A percentile compares a stretch with the other conserved stretches of the same genome.
These are phyloP conservation scores for Tragelaphus strepsiceros DNA, from an alignment of 2,113 vertebrate species.

Conservation along the genomic window DNA sequence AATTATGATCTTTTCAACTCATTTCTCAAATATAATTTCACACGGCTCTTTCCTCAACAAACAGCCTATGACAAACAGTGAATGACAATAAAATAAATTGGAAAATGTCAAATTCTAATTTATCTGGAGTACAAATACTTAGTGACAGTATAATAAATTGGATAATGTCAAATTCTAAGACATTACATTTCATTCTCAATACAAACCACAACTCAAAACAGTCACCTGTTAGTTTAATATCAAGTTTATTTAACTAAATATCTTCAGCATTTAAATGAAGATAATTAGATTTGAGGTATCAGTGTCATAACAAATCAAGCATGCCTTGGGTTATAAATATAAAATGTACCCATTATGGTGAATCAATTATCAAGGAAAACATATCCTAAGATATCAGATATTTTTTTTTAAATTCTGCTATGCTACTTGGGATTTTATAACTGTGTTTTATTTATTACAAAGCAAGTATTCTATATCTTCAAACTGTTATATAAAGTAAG, in stretches of 20 bases:
- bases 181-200: neutral
- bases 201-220: neutral
- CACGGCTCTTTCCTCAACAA: neutral
- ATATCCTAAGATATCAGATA: neutral
- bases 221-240: neutral
- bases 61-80: neutral
- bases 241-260: neutral
- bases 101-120: neutral
- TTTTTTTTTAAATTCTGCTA: conserved; percentile 24
- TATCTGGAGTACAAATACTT: neutral
- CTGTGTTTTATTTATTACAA: conserved; percentile 20
- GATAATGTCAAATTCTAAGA: neutral
- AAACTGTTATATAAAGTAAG: conserved; percentile 19
- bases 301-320: conserved; percentile 14
- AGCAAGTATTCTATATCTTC: neutral
- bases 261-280: conserved; percentile 8
- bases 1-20: neutral
- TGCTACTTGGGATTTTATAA: conserved; percentile 36
- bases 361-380: conserved; percentile 40
- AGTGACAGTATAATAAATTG: neutral
- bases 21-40: neutral
- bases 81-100: neutral
- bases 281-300: neutral
- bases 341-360: neutral
- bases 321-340: neutral